Base-by-base conservation (phyloP, 1,140 invertebrate genomes). In the Thaumetopoea pityocampa region DNA sequence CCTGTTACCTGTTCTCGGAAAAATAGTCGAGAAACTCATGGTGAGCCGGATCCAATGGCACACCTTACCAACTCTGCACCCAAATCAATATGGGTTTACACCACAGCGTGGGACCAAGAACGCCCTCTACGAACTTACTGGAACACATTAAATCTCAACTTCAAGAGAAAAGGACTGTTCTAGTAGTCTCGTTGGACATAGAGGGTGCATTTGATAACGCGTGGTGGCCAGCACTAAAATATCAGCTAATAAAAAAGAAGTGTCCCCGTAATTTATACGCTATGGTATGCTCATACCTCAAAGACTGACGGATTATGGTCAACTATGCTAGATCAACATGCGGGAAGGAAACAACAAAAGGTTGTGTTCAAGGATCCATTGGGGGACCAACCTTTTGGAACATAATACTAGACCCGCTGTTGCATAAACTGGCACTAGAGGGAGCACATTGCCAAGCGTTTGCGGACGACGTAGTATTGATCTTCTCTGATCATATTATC, bases 331-430 rank as follows among this genome's bases (percentile, higher is more conserved):
- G 42, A 11, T 32, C 19, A 8, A 19, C 5, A 5, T 8, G 12
- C 15, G 15, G 22, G 8, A 56, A 32, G 30, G 10, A 16, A 0
- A 58, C 49, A 3, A 49, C 16, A 0, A 58, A 50, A n/a, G 49
- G 54, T 3, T 58, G 54, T n/a, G 33, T 58, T 0, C 49, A 50
- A 23, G 46, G 51, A 5, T 55, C 46, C 1, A 50, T 55, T 0
- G 30, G 19, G 0, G 47, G 47, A 12, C 40, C 48, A 6, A 43
- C 12, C n/a, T n/a, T n/a, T n/a, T n/a, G n/a, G n/a, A n/a, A n/a
- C n/a, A n/a, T n/a, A n/a, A n/a, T n/a, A n/a, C 35, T 51, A n/a
- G 48, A 51, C 20, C 7, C 32, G 0, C 19, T 42, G 7, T 20
- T 50, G n/a, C n/a, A 35, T 1, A 16, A 5, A 6, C 32, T 49